Base-by-base conservation (phyloP, 2,888 invertebrate species). In the Colletes collaris region DNA sequence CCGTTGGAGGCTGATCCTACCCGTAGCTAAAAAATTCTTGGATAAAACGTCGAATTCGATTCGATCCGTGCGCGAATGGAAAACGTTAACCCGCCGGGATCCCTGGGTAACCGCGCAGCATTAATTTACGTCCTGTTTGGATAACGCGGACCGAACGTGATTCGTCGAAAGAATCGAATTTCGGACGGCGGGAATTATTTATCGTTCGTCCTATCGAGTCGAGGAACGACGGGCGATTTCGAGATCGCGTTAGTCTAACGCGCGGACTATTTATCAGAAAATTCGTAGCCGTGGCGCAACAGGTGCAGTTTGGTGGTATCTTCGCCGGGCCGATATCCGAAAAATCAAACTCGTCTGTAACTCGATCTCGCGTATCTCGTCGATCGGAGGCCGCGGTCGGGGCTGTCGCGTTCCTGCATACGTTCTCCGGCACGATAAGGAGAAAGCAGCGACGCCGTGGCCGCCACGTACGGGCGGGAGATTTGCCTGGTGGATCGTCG, bases 291-390 rank as follows among this genome's bases (percentile, higher is more conserved):
- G 11, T 63, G 75, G 79, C 81, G 86, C 86, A 86, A 86, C 86
- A 86, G 86, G 86, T 86, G 87, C 67, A 87, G 74, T 85, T 76
- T 83, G 75, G 76, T 65, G 79, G 85, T 82, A 81, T 80, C 85
- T 78, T 85, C 85, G 27, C 56, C 73, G 63, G 58, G 77, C 69
- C 77, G 74, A 69, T 71, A 55, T 67, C 76, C 80, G 74, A 86
- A 84, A 86, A 73, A 67, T 55, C 68, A 66, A 69, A 40, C 74
- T 56, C 68, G 56, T 35, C 56, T 8, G 81, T 67, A 64, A 80
- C 58, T 66, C 73, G 81, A 74, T 74, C 80, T 46, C 7, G 58
- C 65, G 60, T 46, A 44, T 4, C 44, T 49, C 37, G 27, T 53
- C 72, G 72, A 72, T 79, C 62, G 62, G 27, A 7, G 27, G 63